phyloP scores from a whole-genome alignment of 2,113 vertebrate species.

The Miniopterus natalensis region DNA sequence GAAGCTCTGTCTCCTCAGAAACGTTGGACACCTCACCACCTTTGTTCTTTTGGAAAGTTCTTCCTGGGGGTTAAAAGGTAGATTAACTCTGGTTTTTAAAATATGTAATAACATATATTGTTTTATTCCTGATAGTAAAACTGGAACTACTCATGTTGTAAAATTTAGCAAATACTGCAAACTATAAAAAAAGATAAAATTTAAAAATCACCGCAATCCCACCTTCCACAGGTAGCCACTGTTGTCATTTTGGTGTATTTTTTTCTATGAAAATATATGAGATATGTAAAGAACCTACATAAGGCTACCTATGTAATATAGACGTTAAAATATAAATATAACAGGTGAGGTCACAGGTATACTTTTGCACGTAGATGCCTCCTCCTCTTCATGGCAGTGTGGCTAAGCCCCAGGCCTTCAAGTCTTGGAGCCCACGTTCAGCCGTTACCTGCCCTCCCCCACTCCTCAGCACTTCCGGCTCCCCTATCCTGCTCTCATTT shows the following conservation, averaged over 20 bases:
- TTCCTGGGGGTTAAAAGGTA: not conserved
- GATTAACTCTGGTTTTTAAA: conserved; percentile 35
- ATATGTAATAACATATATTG: not conserved
- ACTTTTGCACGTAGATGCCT: not conserved
- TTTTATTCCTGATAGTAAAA: not conserved
- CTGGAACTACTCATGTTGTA: not conserved
- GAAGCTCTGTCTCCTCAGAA: not conserved
- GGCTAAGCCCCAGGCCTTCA: not conserved
- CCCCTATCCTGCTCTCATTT: not conserved
- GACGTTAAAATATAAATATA: not conserved
- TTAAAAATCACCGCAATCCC: not conserved
- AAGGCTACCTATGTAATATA: not conserved
- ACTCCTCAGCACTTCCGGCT: not conserved
- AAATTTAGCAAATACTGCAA: conserved; percentile 7
- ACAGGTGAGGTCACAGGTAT: not conserved
- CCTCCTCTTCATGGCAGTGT: not conserved
- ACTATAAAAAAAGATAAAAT: not conserved
- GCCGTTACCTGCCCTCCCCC: not conserved
- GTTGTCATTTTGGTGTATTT: not conserved
- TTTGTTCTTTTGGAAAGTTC: not conserved
- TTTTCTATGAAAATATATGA: conserved; percentile 6
- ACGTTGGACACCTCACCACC: not conserved
- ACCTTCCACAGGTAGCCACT: not conserved
- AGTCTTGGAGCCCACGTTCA: not conserved
- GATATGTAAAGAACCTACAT: not conserved